Evolutionary conservation across 1,140 invertebrate species (phyloP).

Genomic region (Berghia stephanieae): DNA sequence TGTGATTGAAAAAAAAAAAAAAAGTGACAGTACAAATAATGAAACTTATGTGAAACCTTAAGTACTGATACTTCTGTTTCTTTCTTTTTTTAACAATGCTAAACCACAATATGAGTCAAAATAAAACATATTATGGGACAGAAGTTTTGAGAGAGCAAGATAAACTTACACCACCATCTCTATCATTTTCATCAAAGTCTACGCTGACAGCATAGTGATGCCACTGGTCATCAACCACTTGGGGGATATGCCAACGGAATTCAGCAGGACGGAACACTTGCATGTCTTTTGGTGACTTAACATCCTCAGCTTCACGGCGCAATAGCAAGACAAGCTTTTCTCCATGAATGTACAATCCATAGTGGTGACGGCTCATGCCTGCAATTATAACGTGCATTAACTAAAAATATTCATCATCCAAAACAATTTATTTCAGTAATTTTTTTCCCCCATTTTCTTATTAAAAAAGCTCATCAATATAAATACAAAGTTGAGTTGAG

Average conservation of each 20-base stretch:
- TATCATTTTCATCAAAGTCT: slow-evolving; percentile 51
- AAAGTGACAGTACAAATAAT: no score
- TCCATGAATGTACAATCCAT: slow-evolving; percentile 94
- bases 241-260: slow-evolving; percentile 78
- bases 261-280: slow-evolving; percentile 97
- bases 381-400: no score
- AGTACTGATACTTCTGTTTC: no score
- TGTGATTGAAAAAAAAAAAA: no score
- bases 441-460: no score
- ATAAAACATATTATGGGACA: background rate
- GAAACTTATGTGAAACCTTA: no score
- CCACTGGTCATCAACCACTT: slow-evolving; percentile 93
- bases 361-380: slow-evolving; percentile 98
- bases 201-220: slow-evolving; percentile 97
- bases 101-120: background rate
- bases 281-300: slow-evolving; percentile 84
- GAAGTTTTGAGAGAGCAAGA: background rate
- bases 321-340: slow-evolving; percentile 93
- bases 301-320: slow-evolving; percentile 83
- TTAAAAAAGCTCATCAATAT: no score
- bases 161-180: slow-evolving; percentile 15
- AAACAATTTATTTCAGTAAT: no score
- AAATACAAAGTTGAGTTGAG: no score
- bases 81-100: background rate
- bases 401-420: background rate